Conservation (phyloP, 2,113 vertebrate species). For the Rana temporaria region DNA sequence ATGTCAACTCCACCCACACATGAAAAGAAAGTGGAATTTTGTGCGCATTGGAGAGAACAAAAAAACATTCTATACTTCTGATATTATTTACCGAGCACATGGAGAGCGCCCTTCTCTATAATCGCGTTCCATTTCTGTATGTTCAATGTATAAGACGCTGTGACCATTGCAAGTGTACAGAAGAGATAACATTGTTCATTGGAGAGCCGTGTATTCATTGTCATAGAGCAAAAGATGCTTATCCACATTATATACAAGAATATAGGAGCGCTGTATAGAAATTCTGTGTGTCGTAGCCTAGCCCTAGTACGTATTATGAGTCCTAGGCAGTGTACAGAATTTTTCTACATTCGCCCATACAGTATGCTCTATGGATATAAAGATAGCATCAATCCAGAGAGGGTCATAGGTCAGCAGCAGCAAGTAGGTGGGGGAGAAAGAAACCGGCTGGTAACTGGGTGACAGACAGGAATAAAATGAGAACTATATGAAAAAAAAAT, state of each 20-base stretch:
- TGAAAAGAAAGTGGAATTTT: too few species aligned
- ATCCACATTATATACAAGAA: constrained; percentile 8
- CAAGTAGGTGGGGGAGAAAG: too few species aligned
- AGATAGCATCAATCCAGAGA: not conserved
- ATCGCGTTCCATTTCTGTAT: not conserved
- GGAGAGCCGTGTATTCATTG: constrained; percentile 8
- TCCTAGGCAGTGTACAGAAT: not conserved
- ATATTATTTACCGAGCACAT: too few species aligned
- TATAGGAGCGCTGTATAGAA: constrained; percentile 1
- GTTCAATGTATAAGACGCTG: not conserved
- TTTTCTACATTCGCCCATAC: not conserved
- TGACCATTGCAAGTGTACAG: constrained; percentile 33
- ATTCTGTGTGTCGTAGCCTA: not conserved
- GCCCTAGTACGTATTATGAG: not conserved
- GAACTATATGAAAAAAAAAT: too few species aligned
- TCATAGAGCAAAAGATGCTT: constrained; percentile 20
- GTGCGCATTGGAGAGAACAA: too few species aligned
- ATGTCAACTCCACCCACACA: too few species aligned
- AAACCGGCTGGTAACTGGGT: too few species aligned
- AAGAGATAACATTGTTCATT: constrained; percentile 22
- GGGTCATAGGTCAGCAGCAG: not conserved
- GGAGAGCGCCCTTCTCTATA: not conserved
- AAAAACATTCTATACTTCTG: too few species aligned
- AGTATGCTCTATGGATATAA: not conserved
- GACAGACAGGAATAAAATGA: too few species aligned